Conservation (phyloP, 2,888 invertebrate genomes). For the Drosophila meridionalis region DNA sequence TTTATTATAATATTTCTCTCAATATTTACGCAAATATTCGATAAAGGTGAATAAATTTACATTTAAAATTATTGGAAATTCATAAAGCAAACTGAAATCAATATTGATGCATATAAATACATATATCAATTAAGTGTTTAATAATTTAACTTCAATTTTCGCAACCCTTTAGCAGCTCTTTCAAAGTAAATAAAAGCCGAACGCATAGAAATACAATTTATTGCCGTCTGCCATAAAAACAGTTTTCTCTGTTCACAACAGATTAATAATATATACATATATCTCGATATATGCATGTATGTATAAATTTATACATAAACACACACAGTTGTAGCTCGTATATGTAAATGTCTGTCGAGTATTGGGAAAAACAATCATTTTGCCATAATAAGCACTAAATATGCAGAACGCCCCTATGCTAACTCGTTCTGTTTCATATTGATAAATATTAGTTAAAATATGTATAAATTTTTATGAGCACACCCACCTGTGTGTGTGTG, state of each 20-base stretch:
- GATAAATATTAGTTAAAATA: slow-evolving; percentile 80
- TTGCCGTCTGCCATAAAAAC: slow-evolving; percentile 16
- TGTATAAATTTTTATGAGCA: slow-evolving; percentile 54
- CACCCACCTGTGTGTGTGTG: slow-evolving; percentile 47
- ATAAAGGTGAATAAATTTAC: slow-evolving; percentile 8
- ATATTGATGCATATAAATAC: slow-evolving; percentile 24
- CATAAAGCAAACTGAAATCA: background rate
- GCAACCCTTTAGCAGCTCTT: background rate
- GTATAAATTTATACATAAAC: slow-evolving; percentile 12
- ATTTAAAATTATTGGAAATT: background rate
- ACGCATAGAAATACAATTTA: slow-evolving; percentile 34
- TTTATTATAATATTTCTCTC: background rate
- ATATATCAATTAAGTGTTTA: slow-evolving; percentile 19
- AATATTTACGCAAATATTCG: background rate
- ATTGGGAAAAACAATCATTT: slow-evolving; percentile 76
- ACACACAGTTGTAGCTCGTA: slow-evolving; percentile 19
- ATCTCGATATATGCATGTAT: background rate
- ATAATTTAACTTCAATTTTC: slow-evolving; percentile 1
- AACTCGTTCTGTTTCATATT: slow-evolving; percentile 53
- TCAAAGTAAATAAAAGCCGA: slow-evolving; percentile 22
- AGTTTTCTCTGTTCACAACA: slow-evolving; percentile 7
- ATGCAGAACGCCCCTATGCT: slow-evolving; percentile 62
- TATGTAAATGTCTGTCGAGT: slow-evolving; percentile 63
- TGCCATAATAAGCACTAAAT: slow-evolving; percentile 77
- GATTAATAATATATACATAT: background rate